Evolutionary conservation across 2,113 vertebrate genomes (phyloP).

Genomic region (Pimephales promelas): DNA sequence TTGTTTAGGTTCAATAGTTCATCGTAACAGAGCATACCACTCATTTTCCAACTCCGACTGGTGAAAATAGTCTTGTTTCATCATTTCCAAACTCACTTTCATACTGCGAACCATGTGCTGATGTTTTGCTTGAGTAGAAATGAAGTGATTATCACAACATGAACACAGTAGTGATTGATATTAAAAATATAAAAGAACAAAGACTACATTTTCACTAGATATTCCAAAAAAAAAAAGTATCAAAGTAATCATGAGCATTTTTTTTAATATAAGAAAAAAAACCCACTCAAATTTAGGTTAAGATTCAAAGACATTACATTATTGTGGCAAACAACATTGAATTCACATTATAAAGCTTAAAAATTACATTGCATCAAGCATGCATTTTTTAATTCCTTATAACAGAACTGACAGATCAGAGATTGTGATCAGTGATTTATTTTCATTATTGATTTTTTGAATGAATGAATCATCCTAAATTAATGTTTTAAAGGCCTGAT

Average conservation of each 20-base stretch:
- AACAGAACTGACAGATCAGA: background rate
- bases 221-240: background rate
- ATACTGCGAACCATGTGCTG: background rate
- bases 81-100: background rate
- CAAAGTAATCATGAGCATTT: background rate
- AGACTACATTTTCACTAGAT: background rate
- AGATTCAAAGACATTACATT: background rate
- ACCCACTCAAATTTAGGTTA: no score
- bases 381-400: background rate
- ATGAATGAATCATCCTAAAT: no score
- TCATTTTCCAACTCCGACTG: background rate
- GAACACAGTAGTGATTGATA: background rate
- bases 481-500: no score
- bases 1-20: conserved; percentile 38
- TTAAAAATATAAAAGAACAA: background rate
- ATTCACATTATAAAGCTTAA: background rate
- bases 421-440: background rate
- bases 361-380: background rate
- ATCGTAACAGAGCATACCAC: background rate
- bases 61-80: background rate
- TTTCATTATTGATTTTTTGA: background rate
- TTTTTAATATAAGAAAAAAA: background rate
- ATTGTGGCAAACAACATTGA: background rate
- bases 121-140: background rate
- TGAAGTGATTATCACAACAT: conserved; percentile 16